These are phyloP conservation scores for Monodelphis domestica DNA, from an alignment of 2,797 vertebrate species.

Conservation along the genomic window DNA sequence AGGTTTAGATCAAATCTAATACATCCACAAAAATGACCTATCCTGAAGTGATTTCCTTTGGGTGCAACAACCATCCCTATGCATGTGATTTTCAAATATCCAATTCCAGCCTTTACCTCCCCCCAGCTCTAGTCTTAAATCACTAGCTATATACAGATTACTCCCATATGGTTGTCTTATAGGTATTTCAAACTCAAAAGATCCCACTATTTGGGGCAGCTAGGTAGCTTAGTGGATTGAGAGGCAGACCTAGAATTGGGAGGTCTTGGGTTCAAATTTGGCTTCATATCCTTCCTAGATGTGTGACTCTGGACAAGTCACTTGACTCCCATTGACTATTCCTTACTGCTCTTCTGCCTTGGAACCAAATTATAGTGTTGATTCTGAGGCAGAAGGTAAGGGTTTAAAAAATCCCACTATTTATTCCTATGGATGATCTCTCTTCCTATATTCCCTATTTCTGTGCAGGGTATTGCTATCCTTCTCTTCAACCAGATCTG, in stretches of 20 bases:
- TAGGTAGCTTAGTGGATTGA: too few species aligned
- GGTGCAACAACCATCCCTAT: neutral
- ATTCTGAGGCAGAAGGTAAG: too few species aligned
- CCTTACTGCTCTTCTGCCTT: too few species aligned
- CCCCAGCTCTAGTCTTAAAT: neutral
- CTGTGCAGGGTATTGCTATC: neutral
- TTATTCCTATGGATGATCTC: neutral
- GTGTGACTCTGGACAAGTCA: too few species aligned
- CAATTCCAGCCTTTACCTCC: neutral
- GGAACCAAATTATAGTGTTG: too few species aligned
- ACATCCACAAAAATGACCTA: neutral
- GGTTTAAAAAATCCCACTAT: neutral
- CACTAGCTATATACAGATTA: neutral
- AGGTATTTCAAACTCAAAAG: neutral
- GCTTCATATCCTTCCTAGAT: too few species aligned
- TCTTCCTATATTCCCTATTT: neutral
- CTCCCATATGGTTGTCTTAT: neutral
- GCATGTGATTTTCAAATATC: neutral
- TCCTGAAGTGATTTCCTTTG: neutral
- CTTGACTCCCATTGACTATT: too few species aligned
- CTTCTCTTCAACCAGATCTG: neutral
- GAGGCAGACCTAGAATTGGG: too few species aligned
- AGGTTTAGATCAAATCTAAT: neutral
- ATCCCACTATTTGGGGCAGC: neutral
- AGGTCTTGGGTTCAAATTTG: too few species aligned